Conservation (phyloP, 2,113 vertebrate genomes). For the Carassius carassius region DNA sequence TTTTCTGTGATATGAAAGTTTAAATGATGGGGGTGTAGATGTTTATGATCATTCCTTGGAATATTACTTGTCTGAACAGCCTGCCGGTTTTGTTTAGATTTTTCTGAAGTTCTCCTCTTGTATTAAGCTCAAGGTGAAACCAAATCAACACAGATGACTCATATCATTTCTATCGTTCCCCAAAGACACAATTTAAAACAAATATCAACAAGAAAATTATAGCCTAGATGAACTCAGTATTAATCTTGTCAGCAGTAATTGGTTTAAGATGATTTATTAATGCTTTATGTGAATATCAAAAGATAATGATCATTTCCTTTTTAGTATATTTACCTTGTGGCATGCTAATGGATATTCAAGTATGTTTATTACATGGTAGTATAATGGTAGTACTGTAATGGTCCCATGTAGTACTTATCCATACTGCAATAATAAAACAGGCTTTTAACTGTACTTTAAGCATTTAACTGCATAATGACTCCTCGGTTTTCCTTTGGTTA, state of each 20-base stretch:
- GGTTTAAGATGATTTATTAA: neutral
- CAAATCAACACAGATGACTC: neutral
- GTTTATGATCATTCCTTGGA: neutral
- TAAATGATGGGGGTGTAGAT: neutral
- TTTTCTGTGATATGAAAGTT: neutral
- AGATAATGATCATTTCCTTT: neutral
- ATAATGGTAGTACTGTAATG: conserved; percentile 7
- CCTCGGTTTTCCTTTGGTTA: conserved; percentile 19
- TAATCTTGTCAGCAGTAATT: neutral
- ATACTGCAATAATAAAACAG: conserved; percentile 20
- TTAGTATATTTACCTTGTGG: neutral
- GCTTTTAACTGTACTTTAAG: conserved; percentile 14
- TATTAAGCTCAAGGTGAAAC: conserved; percentile 10
- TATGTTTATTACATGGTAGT: neutral
- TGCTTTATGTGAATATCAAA: neutral
- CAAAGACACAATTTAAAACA: neutral
- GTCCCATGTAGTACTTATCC: neutral
- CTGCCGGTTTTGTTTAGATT: neutral
- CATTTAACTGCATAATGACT: conserved; percentile 19
- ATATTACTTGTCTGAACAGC: conserved; percentile 27
- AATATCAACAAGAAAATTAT: neutral
- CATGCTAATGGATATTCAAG: neutral
- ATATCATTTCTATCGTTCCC: neutral
- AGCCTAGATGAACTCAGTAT: no score
- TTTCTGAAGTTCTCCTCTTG: neutral